Base-by-base conservation (phyloP, 1,140 invertebrate genomes). In the Heliconius hewitsoni region DNA sequence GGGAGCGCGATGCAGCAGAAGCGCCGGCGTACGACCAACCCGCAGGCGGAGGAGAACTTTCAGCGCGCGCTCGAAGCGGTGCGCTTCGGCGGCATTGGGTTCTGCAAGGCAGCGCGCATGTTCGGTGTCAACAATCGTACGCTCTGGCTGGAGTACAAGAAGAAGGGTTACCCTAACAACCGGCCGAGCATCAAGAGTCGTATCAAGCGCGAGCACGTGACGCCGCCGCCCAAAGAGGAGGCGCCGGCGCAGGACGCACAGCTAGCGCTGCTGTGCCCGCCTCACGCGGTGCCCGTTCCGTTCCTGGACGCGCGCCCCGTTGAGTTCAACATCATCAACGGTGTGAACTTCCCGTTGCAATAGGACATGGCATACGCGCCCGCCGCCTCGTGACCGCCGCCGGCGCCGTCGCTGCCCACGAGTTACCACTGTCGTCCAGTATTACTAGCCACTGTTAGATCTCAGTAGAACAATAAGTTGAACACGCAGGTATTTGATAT, bases 91-190 rank as follows among this genome's bases (percentile, higher is more conserved):
- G 97, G 97, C 27, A 97, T 98, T 80, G 97, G 97, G 2, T 98
- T 98, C 91, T 98, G 97, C 90, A 97, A 97, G 84, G 97, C 97
- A 9, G 97, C 97, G 0, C 95, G 97, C 57, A 96, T 97, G 91
- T 98, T 97, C 89, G 97, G 97, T 19, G 97, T 98, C 2, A 98
- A 98, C 91, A 98, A 97, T 91, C 95, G 97, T 52, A 98, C 97
- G 0, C 90, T 98, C 1, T 98, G 97, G 97, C 94, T 98, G 19
- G 97, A 98, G 85, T 98, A 97, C 86, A 97, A 97, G 84, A 97
- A 97, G 89, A 95, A 97, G 23, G 97, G 97, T 0, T 98, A 98
- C 87, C 97, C 97, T 2, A 96, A 97, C 81, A 97, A 96, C 80
- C 91, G 97, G 75, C 96, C 97, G 1, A 97, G 97, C 86, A 96